Evolutionary conservation across 2,888 invertebrate species (phyloP).

Genomic region (Lordiphosa andalusiaca): DNA sequence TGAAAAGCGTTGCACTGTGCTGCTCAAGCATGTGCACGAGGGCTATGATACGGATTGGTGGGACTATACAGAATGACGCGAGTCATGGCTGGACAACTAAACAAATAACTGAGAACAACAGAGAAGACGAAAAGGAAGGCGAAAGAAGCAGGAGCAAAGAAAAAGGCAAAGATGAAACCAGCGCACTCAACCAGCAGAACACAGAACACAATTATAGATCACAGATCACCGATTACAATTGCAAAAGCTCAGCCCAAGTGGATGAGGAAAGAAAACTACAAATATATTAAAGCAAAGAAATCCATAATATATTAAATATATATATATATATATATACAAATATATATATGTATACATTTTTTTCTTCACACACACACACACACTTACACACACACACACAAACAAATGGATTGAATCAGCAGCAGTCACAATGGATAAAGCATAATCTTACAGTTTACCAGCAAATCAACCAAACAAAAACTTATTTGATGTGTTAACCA

Average conservation of each 20-base stretch:
- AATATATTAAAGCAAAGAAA: too few species aligned
- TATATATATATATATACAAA: too few species aligned
- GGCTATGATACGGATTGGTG: slow-evolving; percentile 99
- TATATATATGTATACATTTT: not conserved
- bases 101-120: slow-evolving; percentile 8
- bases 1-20: slow-evolving; percentile 96
- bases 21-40: slow-evolving; percentile 98
- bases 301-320: too few species aligned
- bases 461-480: slow-evolving; percentile 7
- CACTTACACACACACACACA: not conserved
- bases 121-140: not conserved
- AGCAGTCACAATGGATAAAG: slow-evolving; percentile 1
- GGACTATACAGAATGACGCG: slow-evolving; percentile 92
- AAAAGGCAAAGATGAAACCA: not conserved
- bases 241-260: too few species aligned
- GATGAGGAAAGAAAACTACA: too few species aligned
- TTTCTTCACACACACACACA: too few species aligned
- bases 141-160: not conserved
- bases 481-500: slow-evolving; percentile 34
- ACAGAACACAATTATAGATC: too few species aligned
- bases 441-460: slow-evolving; percentile 8
- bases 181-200: too few species aligned
- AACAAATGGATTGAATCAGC: slow-evolving; percentile 2
- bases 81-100: slow-evolving; percentile 73
- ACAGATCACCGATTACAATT: too few species aligned